These are phyloP conservation scores for Accipiter virgatus DNA, from an alignment of 2,113 vertebrate species.

Conservation along the genomic window DNA sequence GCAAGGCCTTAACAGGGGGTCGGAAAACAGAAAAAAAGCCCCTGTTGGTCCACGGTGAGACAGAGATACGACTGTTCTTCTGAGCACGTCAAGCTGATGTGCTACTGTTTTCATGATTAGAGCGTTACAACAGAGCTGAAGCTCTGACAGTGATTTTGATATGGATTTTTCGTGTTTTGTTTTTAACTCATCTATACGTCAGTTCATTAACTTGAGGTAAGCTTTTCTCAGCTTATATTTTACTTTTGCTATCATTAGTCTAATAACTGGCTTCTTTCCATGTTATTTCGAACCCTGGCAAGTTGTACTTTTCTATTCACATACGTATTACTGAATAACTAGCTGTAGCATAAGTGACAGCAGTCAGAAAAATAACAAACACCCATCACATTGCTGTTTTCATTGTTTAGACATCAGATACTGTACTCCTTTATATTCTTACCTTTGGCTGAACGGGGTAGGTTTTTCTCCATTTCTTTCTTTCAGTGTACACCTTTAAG, in stretches of 20 bases:
- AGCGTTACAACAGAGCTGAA: neutral
- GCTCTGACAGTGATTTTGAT: neutral
- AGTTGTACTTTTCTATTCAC: neutral
- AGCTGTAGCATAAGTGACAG: neutral
- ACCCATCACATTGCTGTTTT: neutral
- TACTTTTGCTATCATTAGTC: neutral
- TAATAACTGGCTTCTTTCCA: neutral
- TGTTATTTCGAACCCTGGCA: neutral
- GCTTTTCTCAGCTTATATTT: neutral
- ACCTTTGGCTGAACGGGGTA: neutral
- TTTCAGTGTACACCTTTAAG: neutral
- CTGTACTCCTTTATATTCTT: neutral
- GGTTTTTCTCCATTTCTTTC: neutral
- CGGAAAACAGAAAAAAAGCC: neutral
- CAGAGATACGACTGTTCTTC: neutral
- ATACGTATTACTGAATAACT: neutral
- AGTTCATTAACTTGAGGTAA: neutral
- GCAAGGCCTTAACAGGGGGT: neutral
- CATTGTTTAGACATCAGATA: neutral
- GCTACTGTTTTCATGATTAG: neutral
- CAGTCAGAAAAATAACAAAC: neutral
- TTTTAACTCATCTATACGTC: neutral
- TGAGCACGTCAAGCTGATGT: neutral
- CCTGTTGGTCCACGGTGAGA: neutral
- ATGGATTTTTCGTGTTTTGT: neutral